Evolutionary conservation across 2,113 vertebrate genomes (phyloP), one percentile per base, ranked within the genome.

Genomic region (mouse (Mus musculus)): DNA sequence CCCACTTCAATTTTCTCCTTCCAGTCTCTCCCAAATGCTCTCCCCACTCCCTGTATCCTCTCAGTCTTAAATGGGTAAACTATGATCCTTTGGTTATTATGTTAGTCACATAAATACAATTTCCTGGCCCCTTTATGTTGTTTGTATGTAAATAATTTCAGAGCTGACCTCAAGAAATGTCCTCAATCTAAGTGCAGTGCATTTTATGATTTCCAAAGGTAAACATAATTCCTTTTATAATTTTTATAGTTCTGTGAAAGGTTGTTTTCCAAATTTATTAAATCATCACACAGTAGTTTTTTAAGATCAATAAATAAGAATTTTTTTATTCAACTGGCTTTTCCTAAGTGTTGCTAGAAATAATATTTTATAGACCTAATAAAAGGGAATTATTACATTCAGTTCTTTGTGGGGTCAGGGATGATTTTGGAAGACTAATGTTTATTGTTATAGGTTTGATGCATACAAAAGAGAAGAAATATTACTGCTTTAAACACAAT

Each of bases 181-280:
- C 56, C 56, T 28, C 24, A 63, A 19, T 65, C 1, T 63, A 30
- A 65, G 12, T 19, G 39, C 4, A 85, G 46, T 30, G 7, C 3
- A 6, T 42, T 30, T 46, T 84, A 28, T 63, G 56, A 63, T 42
- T 84, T 63, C n/a, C 14, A 84, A 46, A 85, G 14, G 4, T 65
- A 63, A 85, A 84, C 28, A 85, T 65, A 63, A 65, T 65, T 42
- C 2, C 7, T 85, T 85, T 46, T 16, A 46, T 85, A 30, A 14
- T 26, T 46, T 33, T 91, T 39, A 52, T 5, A 91, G 61, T 89
- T 97, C 39, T 84, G 2, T 92, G 56, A 86, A 10, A 84, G 16
- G 1, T 52, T 90, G 4, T 73, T 96, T 96, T 89, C n/a, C 87
- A 30, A 77, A 59, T 96, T 84, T 91, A 14, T 4, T 28, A 63